These are phyloP conservation scores for Chelidonichthys spinosus DNA, from an alignment of 2,797 vertebrate species.

Conservation along the genomic window DNA sequence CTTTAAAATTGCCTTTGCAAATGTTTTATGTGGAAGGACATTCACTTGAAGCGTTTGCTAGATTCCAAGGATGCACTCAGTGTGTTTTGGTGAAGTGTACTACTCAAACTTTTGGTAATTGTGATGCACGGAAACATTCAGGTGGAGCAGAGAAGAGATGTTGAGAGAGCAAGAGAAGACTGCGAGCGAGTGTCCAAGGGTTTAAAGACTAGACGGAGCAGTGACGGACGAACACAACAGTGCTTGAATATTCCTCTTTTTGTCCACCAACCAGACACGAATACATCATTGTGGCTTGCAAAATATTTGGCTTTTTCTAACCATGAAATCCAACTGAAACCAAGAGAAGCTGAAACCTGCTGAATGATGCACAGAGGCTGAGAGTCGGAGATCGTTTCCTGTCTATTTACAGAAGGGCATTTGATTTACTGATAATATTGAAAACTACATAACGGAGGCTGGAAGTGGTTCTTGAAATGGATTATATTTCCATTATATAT, in stretches of 20 bases:
- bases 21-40: background rate
- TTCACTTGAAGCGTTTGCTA: background rate
- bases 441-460: background rate
- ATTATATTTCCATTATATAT: no score
- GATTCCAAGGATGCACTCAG: background rate
- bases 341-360: slow-evolving; percentile 12
- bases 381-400: background rate
- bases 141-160: background rate
- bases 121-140: background rate
- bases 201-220: background rate
- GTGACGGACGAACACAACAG: background rate
- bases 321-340: background rate
- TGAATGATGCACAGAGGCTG: background rate
- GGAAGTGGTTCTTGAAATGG: background rate
- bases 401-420: background rate
- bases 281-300: background rate
- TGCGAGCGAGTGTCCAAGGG: background rate
- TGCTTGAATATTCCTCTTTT: background rate
- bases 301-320: background rate
- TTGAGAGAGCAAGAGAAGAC: background rate
- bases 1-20: background rate
- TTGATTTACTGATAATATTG: background rate
- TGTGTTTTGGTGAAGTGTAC: background rate
- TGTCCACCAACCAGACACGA: background rate
- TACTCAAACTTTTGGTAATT: background rate